These are phyloP conservation scores for Lasioglossum marginatum DNA, from an alignment of 2,888 invertebrate genomes.

Conservation along the genomic window DNA sequence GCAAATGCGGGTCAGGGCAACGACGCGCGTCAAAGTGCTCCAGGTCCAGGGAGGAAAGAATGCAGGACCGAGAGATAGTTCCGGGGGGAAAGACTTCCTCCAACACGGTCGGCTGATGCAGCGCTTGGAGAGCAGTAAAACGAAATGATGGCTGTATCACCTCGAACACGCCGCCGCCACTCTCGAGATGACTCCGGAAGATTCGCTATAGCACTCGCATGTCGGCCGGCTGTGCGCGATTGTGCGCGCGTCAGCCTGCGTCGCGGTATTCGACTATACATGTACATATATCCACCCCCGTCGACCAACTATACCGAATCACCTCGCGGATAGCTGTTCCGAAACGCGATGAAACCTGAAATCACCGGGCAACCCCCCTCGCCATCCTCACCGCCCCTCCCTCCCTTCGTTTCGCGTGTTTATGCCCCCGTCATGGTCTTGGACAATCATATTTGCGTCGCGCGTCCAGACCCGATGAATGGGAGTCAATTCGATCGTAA, in stretches of 20 bases:
- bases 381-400: not conserved
- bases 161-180: slow-evolving; percentile 37
- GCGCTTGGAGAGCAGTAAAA: slow-evolving; percentile 65
- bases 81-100: slow-evolving; percentile 22
- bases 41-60: slow-evolving; percentile 52
- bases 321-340: slow-evolving; percentile 6
- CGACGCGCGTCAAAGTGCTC: slow-evolving; percentile 67
- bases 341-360: slow-evolving; percentile 36
- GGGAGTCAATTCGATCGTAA: slow-evolving; percentile 32
- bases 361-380: slow-evolving; percentile 13
- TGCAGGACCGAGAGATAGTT: slow-evolving; percentile 25
- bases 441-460: slow-evolving; percentile 41
- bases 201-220: slow-evolving; percentile 27
- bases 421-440: slow-evolving; percentile 21
- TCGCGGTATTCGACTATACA: slow-evolving; percentile 4
- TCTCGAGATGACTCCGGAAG: slow-evolving; percentile 50
- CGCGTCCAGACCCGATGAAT: slow-evolving; percentile 18
- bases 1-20: slow-evolving; percentile 68
- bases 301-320: not conserved
- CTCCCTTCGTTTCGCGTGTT: not conserved
- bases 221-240: not conserved
- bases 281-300: not conserved
- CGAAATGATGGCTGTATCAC: slow-evolving; percentile 64
- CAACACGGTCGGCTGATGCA: slow-evolving; percentile 38
- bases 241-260: not conserved